These are phyloP conservation scores for Halcyon malimbica DNA, from an alignment of 2,113 vertebrate species.

Conservation along the genomic window DNA sequence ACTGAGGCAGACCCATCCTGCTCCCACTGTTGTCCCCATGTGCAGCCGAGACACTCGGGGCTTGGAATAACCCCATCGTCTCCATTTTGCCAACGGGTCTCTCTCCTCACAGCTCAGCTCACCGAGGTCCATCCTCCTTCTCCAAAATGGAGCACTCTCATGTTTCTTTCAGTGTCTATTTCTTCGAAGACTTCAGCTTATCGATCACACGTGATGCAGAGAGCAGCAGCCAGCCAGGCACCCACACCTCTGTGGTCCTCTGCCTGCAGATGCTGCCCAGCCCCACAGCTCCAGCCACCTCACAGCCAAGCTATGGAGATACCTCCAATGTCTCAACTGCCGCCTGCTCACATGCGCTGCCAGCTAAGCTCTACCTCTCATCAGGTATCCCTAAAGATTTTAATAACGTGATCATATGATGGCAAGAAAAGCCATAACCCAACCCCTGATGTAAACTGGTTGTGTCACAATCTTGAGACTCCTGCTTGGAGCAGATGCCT, in stretches of 20 bases:
- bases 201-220: neutral
- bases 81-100: neutral
- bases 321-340: neutral
- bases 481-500: constrained; percentile 45
- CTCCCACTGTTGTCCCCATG: rapidly evolving
- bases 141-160: rapidly evolving
- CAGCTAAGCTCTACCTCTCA: neutral
- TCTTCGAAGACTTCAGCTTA: neutral
- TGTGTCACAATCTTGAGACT: constrained; percentile 36
- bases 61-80: neutral
- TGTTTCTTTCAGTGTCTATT: neutral
- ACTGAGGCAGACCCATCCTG: rapidly evolving
- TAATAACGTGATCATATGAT: neutral
- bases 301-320: rapidly evolving
- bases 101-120: neutral
- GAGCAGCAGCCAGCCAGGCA: neutral
- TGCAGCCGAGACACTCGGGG: rapidly evolving
- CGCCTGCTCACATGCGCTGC: neutral
- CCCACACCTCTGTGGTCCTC: neutral
- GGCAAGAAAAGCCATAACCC: constrained; percentile 36
- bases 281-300: neutral
- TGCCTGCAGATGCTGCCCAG: neutral
- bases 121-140: neutral
- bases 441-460: neutral
- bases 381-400: neutral